A percentile compares a stretch with the other conserved stretches of the same genome.
These are phyloP conservation scores for Odontocerum albicorne DNA, from an alignment of 2,888 invertebrate genomes.

Conservation along the genomic window DNA sequence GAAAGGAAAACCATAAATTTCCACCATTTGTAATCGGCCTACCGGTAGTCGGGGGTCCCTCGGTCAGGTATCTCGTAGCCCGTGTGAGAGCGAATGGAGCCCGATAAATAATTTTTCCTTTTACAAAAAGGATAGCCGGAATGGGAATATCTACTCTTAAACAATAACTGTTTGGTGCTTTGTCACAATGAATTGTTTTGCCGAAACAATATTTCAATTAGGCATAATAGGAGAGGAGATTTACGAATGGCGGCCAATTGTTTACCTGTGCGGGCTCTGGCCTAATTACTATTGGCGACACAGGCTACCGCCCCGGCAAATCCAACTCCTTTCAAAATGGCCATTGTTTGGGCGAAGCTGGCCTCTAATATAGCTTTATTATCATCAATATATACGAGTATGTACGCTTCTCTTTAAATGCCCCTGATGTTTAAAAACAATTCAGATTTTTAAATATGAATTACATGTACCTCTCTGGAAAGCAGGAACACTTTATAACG, in stretches of 20 bases:
- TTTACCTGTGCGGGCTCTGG: constrained; percentile 24
- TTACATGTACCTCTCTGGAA: no score
- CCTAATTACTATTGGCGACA: constrained; percentile 26
- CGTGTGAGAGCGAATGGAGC: constrained; percentile 22
- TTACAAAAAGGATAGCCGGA: constrained; percentile 30
- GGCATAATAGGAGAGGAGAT: constrained; percentile 32
- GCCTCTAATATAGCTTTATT: constrained; percentile 25
- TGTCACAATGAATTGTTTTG: constrained; percentile 35
- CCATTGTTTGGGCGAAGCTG: constrained; percentile 25
- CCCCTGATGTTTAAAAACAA: no score
- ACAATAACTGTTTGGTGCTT: constrained; percentile 36
- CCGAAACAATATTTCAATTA: constrained; percentile 37
- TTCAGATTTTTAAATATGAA: no score
- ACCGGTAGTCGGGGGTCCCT: not conserved
- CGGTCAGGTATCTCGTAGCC: constrained; percentile 21
- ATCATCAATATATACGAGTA: constrained; percentile 11
- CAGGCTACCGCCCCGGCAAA: constrained; percentile 13
- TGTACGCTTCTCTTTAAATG: no score
- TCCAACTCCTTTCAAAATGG: constrained; percentile 18
- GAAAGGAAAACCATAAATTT: constrained; percentile 36
- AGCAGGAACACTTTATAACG: no score
- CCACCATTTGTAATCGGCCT: constrained; percentile 11
- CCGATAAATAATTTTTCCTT: constrained; percentile 32
- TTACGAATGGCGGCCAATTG: constrained; percentile 30
- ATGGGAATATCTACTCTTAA: constrained; percentile 31